Percentiles rank a stretch among this genome's conserved stretches.
Conservation (phyloP, 2,113 vertebrate species). For the Pseudorasbora parva region DNA sequence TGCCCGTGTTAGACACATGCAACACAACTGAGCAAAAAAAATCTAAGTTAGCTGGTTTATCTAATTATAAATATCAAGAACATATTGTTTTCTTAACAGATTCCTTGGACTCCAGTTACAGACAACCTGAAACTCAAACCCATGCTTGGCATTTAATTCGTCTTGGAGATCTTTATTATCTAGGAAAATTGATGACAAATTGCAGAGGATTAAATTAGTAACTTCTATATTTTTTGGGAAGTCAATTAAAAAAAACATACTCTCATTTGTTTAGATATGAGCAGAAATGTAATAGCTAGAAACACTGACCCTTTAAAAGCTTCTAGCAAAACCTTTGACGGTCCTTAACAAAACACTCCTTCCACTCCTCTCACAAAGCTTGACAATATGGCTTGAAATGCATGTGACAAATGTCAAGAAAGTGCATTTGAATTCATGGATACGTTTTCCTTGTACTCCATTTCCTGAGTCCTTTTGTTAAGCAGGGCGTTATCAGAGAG, state of each 20-base stretch:
- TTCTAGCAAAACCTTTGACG: background rate
- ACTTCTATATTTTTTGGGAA: background rate
- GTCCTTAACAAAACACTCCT: conserved; percentile 5
- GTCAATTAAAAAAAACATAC: background rate
- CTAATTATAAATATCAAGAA: conserved; percentile 2
- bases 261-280: conserved; percentile 1
- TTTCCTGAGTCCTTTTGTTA: conserved; percentile 43
- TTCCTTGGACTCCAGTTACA: conserved; percentile 23
- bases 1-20: background rate
- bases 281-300: background rate
- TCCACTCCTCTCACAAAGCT: background rate
- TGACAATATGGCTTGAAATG: background rate
- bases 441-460: conserved; percentile 21
- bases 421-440: conserved; percentile 7
- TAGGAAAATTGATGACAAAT: conserved; percentile 11
- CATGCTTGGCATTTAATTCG: conserved; percentile 8
- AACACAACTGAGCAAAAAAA: background rate
- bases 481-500: conserved; percentile 48
- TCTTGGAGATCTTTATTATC: background rate
- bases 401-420: conserved; percentile 7
- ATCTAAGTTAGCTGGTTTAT: background rate
- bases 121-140: conserved; percentile 21
- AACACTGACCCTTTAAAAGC: conserved; percentile 15
- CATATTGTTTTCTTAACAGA: conserved; percentile 23
- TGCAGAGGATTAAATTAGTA: background rate